Percentiles rank a stretch among this genome's conserved stretches.
Evolutionary conservation across 2,113 vertebrate genomes (phyloP).

Genomic region (Hydropotes inermis): DNA sequence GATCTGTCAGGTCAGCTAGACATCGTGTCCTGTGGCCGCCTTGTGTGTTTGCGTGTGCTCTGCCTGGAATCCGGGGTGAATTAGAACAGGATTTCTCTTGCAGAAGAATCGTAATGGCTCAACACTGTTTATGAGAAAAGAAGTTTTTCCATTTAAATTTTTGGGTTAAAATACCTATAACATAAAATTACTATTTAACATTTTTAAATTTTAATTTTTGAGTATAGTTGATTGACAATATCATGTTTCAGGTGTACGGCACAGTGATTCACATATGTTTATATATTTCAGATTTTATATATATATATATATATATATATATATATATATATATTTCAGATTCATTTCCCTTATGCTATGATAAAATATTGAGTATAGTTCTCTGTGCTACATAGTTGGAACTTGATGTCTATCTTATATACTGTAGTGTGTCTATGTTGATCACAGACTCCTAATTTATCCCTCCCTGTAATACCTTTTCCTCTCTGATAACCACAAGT

Average conservation of each 20-base stretch:
- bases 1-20: too few relatives aligned
- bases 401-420: background rate
- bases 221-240: background rate
- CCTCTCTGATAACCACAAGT: background rate
- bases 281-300: background rate
- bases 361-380: background rate
- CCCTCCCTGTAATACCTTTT: background rate
- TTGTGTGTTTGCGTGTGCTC: background rate
- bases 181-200: background rate
- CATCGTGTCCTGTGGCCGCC: accelerated
- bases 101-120: background rate
- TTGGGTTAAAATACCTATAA: background rate
- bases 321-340: background rate
- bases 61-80: background rate
- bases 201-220: background rate
- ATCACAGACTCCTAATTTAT: background rate
- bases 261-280: background rate
- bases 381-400: background rate
- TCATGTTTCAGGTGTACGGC: background rate
- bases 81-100: background rate
- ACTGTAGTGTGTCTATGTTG: background rate
- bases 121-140: background rate
- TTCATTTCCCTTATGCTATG: background rate
- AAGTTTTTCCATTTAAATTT: background rate
- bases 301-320: too few relatives aligned